phyloP scores from a whole-genome alignment of 2,797 vertebrate species.

The Syngnathus acus region DNA sequence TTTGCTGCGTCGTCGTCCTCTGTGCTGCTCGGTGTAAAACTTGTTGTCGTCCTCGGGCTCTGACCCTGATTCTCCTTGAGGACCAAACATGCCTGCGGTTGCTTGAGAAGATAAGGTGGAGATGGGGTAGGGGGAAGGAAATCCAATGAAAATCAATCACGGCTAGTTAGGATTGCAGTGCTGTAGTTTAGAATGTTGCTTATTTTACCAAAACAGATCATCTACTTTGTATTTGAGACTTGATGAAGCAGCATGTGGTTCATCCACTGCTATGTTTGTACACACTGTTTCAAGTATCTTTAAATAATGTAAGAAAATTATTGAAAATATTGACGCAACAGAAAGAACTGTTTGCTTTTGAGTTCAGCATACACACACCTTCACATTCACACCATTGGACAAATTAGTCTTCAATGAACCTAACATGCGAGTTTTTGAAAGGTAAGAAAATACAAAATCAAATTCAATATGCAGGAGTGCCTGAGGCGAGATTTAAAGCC shows the following conservation, averaged over 20 bases:
- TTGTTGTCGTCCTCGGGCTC: slow-evolving; percentile 90
- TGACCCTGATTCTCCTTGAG: slow-evolving; percentile 82
- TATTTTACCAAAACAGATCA: too few relatives aligned
- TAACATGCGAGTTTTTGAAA: too few relatives aligned
- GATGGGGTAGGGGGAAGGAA: background rate
- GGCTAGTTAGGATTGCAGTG: too few relatives aligned
- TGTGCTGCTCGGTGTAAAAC: slow-evolving; percentile 89
- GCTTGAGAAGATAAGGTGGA: slow-evolving; percentile 28
- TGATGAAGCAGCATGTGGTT: background rate
- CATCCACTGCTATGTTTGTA: background rate
- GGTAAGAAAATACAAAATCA: too few relatives aligned
- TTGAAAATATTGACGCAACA: too few relatives aligned
- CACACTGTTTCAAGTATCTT: background rate
- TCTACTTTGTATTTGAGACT: background rate
- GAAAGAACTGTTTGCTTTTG: too few relatives aligned
- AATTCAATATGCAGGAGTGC: too few relatives aligned
- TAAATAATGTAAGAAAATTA: too few relatives aligned
- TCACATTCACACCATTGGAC: too few relatives aligned
- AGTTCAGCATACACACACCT: too few relatives aligned
- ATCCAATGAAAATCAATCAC: background rate
- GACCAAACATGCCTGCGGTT: slow-evolving; percentile 79
- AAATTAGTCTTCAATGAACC: too few relatives aligned
- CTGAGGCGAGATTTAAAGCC: too few relatives aligned
- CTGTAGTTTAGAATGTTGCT: background rate
- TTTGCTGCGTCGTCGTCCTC: slow-evolving; percentile 85